These are phyloP conservation scores for Nemopilema nomurai DNA, from an alignment of 30 jellyfish, hydroid and myxozoan species.

Conservation along the genomic window DNA sequence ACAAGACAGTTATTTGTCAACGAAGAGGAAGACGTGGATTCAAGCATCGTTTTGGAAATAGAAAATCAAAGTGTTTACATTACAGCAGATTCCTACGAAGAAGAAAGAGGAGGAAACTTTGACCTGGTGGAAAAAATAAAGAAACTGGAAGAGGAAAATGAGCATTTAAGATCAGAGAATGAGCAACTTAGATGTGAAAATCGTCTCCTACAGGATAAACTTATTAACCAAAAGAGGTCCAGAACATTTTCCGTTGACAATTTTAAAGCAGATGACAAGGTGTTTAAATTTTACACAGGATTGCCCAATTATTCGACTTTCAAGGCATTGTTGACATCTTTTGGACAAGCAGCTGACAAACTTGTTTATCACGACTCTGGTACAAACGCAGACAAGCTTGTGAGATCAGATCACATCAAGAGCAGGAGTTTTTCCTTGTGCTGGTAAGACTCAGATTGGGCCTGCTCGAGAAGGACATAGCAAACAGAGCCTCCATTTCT, in stretches of 20 bases:
- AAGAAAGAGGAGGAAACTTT: background rate
- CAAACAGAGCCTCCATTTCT: slow-evolving; percentile 36
- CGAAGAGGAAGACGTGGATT: no score
- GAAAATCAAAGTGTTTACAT: no score
- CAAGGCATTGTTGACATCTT: slow-evolving; percentile 22
- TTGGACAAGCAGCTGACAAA: slow-evolving; percentile 3
- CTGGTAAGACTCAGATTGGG: slow-evolving; percentile 47
- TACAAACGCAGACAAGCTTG: slow-evolving; percentile 2
- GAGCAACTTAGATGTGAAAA: background rate
- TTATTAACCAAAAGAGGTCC: no score
- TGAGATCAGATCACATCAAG: slow-evolving; percentile 23
- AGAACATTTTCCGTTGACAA: background rate
- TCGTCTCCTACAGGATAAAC: no score
- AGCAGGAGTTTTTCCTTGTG: slow-evolving; percentile 53
- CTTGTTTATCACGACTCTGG: slow-evolving; percentile 7
- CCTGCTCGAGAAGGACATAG: slow-evolving; percentile 52
- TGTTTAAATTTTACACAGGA: slow-evolving; percentile 53
- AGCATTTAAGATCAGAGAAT: background rate
- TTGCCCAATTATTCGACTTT: slow-evolving; percentile 29
- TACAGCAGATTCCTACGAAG: no score
- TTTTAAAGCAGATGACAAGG: background rate
- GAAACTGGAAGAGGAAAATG: background rate
- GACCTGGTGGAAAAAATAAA: background rate
- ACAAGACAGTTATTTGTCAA: no score
- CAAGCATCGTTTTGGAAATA: no score